These are phyloP conservation scores for Heteronetta atricapilla DNA, from an alignment of 2,113 vertebrate genomes.

Conservation along the genomic window DNA sequence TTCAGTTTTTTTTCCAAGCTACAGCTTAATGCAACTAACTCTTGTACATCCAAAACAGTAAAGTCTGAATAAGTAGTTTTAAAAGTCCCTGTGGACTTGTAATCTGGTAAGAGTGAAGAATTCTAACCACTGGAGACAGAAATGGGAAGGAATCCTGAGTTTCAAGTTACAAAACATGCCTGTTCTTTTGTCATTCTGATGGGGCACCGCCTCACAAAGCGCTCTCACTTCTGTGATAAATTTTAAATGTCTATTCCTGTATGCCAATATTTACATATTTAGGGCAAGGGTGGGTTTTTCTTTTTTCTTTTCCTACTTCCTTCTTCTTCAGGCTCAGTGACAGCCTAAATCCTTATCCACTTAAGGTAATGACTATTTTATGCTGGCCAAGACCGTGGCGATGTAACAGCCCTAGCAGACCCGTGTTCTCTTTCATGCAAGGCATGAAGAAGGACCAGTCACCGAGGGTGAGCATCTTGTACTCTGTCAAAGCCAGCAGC, in stretches of 20 bases:
- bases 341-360: neutral
- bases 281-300: neutral
- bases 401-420: neutral
- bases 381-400: neutral
- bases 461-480: rapidly evolving
- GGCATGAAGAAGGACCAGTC: neutral
- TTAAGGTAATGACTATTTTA: neutral
- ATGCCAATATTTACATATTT: neutral
- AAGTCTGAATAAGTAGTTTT: conserved; percentile 74
- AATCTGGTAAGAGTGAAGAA: conserved; percentile 67
- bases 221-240: conserved; percentile 20
- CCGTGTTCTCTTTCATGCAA: neutral
- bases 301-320: rapidly evolving
- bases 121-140: conserved; percentile 66
- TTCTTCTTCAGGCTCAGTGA: neutral
- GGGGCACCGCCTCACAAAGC: neutral
- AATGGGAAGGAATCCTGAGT: conserved; percentile 61
- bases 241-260: neutral
- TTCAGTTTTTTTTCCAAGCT: conserved; percentile 47
- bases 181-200: conserved; percentile 45
- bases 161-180: conserved; percentile 50
- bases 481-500: neutral
- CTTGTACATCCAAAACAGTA: conserved; percentile 72
- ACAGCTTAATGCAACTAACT: conserved; percentile 64
- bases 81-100: conserved; percentile 70